Evolutionary conservation across 2,888 invertebrate genomes (phyloP), one percentile per base, ranked within the genome.

Genomic region (Hemithea aestivaria): DNA sequence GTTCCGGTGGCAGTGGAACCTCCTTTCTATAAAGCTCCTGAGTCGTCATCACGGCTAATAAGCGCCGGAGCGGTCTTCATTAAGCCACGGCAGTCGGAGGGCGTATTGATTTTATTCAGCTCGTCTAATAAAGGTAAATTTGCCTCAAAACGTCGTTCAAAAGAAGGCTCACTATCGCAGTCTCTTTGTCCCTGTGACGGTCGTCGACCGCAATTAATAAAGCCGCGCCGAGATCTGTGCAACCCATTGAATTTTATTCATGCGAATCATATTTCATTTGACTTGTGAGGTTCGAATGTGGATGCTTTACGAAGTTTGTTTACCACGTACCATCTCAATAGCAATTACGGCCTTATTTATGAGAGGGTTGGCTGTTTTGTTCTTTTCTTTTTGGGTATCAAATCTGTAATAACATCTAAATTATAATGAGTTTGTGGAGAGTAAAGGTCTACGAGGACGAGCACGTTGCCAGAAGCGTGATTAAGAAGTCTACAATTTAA

Each of bases 101-200:
- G 55, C 51, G 64, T 77, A 82, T 83, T 75, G 82, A 80, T 81
- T 81, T 78, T 71, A 67, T 67, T 74, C 70, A 71, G 64, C 58
- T 63, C 56, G 51, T 67, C 56, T 73, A 69, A 72, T 75, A 78
- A 78, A 73, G 70, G 74, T 75, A 70, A 71, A 73, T 70, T 69
- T 65, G 52, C 62, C 56, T 66, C 65, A 62, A 71, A 75, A 69
- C 60, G 63, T 37, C 54, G 58, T 56, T 51, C 63, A 65, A 73
- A 77, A 73, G 73, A 73, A 70, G 53, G 63, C 61, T 54, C 58
- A 60, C 57, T 66, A 62, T 66, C 52, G 57, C 55, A 62, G 48
- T 48, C 64, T 58, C 72, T 74, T 76, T 78, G 76, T 79, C 45
- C 58, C 45, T 48, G 52, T 40, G 48, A 45, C 56, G 56, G 36